A percentile compares a stretch with the other conserved stretches of the same genome.
Evolutionary conservation across 2,113 vertebrate genomes (phyloP).

Genomic region (Murina feae): DNA sequence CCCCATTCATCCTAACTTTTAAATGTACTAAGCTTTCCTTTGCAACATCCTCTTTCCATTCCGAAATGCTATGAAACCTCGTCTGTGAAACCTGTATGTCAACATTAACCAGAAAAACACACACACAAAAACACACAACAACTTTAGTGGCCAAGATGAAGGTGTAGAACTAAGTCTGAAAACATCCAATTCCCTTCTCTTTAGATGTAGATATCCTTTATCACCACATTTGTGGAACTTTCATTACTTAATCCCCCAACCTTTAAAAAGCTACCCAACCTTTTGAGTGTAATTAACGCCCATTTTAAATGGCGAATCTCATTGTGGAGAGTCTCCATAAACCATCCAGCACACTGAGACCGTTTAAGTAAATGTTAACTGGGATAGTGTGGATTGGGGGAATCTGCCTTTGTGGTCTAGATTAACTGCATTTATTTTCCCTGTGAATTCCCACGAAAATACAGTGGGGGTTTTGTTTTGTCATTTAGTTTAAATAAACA

Average conservation of each 20-base stretch:
- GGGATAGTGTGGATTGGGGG: neutral
- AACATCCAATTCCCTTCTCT: neutral
- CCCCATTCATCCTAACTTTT: constrained; percentile 25
- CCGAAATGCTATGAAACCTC: neutral
- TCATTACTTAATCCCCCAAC: neutral
- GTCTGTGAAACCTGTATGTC: constrained; percentile 24
- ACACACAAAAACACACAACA: neutral
- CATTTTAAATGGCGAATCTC: constrained; percentile 34
- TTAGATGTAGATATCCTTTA: neutral
- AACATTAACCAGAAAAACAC: constrained; percentile 5
- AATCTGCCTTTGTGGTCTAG: neutral
- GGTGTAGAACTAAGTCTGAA: neutral
- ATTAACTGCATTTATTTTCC: neutral
- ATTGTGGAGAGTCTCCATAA: constrained; percentile 16
- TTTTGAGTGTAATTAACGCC: constrained; percentile 42
- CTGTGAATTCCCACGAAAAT: constrained; percentile 39
- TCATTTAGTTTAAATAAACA: constrained; percentile 49
- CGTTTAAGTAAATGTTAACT: constrained; percentile 13
- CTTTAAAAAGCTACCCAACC: constrained; percentile 33
- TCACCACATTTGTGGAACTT: neutral
- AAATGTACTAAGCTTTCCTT: constrained; percentile 11
- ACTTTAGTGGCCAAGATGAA: neutral
- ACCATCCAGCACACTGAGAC: neutral
- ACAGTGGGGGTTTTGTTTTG: neutral
- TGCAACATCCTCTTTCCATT: neutral